Base-by-base conservation (phyloP, 2,113 vertebrate genomes). In the Murina feae region DNA sequence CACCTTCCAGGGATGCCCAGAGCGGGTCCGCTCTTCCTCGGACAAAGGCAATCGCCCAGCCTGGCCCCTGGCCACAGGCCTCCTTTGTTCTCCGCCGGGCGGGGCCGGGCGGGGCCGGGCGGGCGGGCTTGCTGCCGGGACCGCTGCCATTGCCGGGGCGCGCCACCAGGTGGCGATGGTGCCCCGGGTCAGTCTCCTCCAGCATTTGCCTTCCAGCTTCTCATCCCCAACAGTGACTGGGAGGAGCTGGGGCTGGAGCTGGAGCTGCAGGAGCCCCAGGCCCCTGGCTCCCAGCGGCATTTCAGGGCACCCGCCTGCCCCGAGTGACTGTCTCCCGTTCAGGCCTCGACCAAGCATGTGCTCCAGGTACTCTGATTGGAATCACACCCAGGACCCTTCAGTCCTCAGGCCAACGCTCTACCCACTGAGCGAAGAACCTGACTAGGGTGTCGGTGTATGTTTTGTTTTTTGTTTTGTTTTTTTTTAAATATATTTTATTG, bases 91-190 rank as follows among this genome's bases (percentile, higher is more conserved):
- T 6, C 13, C 2, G 63, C 49, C 28, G 1, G 2, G 58, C 49
- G 49, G 49, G 49, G 49, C 49, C 13, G 49, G 49, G 49, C 49
- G 13, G 49, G 49, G 11, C 20, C 4, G 8, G 1, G 7, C 8
- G 2, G 30, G n/a, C n/a, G n/a, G 17, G 51, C 10, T 6, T 44
- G 58, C 44, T 4, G 30, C 5, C 0, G 6, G 1, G 9, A 30
- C 17, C 4, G 18, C 66, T 16, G 74, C 51, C 37, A 13, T 91
- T 23, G 71, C 63, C 6, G 5, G 9, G 8, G 0, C 20, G 0
- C 0, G 23, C 88, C 97, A 87, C 58, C 85, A 95, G 97, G 20
- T 92, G 97, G 96, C 85, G 42, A 18, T 66, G 42, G 81, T n/a
- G 28, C 5, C 65, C 63, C 47, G 21, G 30, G 6, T 17, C 51